These are phyloP conservation scores for Chloropsis hardwickii DNA, from an alignment of 2,113 vertebrate genomes.

Conservation along the genomic window DNA sequence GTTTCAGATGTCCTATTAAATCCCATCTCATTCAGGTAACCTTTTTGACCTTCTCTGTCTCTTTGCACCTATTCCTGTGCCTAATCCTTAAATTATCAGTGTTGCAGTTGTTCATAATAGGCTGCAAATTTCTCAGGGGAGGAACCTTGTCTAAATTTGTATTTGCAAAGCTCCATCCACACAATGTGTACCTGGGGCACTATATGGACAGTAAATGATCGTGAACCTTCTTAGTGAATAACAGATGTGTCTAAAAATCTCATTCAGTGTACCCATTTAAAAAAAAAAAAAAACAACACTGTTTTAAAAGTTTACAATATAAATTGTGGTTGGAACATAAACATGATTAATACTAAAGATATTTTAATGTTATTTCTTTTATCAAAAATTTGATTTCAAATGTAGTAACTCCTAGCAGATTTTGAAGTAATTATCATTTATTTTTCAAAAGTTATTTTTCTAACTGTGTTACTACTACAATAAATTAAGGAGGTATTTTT, in stretches of 20 bases:
- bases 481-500: neutral
- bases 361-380: neutral
- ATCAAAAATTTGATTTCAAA: neutral
- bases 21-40: neutral
- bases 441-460: neutral
- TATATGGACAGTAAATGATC: neutral
- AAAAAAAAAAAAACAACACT: neutral
- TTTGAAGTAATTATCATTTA: neutral
- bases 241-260: neutral
- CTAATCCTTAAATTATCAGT: constrained; percentile 29
- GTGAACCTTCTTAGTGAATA: neutral
- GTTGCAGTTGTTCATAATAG: neutral
- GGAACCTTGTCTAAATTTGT: constrained; percentile 3
- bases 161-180: neutral
- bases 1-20: neutral
- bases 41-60: neutral
- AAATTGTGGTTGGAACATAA: neutral
- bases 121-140: neutral
- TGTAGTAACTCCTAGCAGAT: neutral
- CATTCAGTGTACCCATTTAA: neutral
- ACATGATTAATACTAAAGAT: neutral
- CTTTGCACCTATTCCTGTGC: neutral
- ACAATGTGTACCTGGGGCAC: neutral
- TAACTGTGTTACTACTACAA: neutral
- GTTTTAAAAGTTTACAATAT: neutral